These are phyloP conservation scores for Cactoblastis cactorum DNA, from an alignment of 2,888 invertebrate species.

Conservation along the genomic window DNA sequence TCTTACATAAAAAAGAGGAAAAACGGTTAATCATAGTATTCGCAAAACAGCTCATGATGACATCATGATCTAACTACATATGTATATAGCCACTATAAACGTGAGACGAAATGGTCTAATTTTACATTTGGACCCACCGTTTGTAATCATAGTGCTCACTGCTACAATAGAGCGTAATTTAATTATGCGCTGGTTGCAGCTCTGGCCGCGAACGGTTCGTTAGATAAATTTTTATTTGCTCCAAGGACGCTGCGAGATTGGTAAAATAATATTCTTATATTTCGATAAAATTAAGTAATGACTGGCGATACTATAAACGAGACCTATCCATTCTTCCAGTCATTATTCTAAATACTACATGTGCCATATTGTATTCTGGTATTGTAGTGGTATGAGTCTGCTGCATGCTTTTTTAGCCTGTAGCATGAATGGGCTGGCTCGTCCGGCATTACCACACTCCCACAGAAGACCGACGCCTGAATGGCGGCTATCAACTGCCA, in stretches of 20 bases:
- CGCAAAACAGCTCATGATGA: not conserved
- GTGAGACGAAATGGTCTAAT: not conserved
- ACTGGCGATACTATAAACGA: too few relatives aligned
- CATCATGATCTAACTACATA: not conserved
- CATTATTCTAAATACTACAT: too few relatives aligned
- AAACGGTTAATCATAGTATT: too few relatives aligned
- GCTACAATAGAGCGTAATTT: slow-evolving; percentile 5
- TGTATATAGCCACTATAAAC: not conserved
- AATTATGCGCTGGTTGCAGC: slow-evolving; percentile 2
- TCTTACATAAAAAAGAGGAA: too few relatives aligned
- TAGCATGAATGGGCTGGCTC: too few relatives aligned
- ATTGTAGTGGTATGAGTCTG: too few relatives aligned
- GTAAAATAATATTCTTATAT: not conserved
- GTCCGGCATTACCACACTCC: too few relatives aligned
- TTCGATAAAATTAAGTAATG: not conserved
- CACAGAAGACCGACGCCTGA: too few relatives aligned
- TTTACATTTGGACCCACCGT: not conserved
- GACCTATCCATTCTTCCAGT: not conserved
- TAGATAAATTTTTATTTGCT: slow-evolving; percentile 1
- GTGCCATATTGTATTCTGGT: too few relatives aligned
- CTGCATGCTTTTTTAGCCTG: too few relatives aligned
- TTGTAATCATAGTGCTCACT: not conserved
- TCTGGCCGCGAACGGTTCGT: not conserved
- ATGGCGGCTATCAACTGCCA: too few relatives aligned
- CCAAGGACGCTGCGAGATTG: not conserved